phyloP scores from a whole-genome alignment of 2,113 vertebrate species.

The Caretta caretta region DNA sequence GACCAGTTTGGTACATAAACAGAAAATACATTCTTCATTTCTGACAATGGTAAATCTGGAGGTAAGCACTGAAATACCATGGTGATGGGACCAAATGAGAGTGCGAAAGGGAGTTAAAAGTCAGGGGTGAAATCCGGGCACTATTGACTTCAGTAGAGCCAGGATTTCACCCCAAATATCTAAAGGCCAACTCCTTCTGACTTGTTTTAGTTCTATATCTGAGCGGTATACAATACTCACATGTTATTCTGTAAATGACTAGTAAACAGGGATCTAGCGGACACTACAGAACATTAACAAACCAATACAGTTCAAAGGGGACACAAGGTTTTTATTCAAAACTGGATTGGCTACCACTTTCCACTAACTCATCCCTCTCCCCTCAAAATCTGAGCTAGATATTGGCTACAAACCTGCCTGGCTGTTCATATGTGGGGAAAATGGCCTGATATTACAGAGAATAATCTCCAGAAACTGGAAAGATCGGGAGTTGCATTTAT shows the following conservation, averaged over 20 bases:
- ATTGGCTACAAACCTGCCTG: not conserved
- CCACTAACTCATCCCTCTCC: not conserved
- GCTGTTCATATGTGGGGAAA: not conserved
- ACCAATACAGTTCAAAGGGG: not conserved
- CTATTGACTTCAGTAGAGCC: accelerated
- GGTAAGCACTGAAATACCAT: not conserved
- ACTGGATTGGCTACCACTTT: not conserved
- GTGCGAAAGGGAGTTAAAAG: not conserved
- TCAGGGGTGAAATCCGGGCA: not conserved
- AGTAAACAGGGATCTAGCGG: not conserved
- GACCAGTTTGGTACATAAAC: not conserved
- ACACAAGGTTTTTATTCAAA: not conserved
- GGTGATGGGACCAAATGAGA: not conserved
- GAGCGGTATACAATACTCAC: not conserved
- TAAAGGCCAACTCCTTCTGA: not conserved
- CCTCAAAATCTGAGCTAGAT: not conserved
- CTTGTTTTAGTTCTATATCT: not conserved
- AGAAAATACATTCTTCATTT: not conserved
- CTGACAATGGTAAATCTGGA: not conserved
- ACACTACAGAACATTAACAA: not conserved
- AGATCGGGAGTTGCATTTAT: not conserved
- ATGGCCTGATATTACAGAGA: not conserved
- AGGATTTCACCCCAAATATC: not conserved
- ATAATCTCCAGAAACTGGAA: not conserved
- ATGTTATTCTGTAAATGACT: not conserved